Conservation (phyloP, 1,140 invertebrate genomes). For the Drosophila repletoides region DNA sequence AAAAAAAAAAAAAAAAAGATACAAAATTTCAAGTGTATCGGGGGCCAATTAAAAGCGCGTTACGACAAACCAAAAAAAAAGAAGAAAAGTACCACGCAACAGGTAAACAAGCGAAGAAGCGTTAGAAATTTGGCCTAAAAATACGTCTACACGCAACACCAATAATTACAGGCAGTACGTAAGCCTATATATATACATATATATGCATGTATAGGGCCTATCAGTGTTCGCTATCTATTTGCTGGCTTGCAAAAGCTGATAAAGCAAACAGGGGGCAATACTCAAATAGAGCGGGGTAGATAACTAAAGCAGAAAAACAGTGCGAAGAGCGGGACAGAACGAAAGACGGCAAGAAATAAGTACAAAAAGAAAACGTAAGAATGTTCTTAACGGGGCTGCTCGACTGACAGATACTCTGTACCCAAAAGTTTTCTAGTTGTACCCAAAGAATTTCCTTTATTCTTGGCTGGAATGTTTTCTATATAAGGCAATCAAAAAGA, state of each 20-base stretch:
- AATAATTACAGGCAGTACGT: conserved; percentile 5
- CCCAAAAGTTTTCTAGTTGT: too few species aligned
- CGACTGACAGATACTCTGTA: too few species aligned
- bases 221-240: conserved; percentile 54
- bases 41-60: conserved; percentile 57
- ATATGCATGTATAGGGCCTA: conserved; percentile 21
- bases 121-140: conserved; percentile 59
- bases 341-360: conserved; percentile 1
- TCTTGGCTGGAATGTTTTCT: too few species aligned
- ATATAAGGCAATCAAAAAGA: too few species aligned
- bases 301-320: conserved; percentile 22
- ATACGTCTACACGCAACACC: conserved; percentile 24
- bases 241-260: conserved; percentile 70
- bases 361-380: background rate
- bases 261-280: conserved; percentile 29
- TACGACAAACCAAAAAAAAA: conserved; percentile 40
- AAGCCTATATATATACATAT: background rate
- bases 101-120: conserved; percentile 57
- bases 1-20: too few species aligned
- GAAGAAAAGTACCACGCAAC: conserved; percentile 51
- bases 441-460: too few species aligned
- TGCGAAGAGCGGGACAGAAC: conserved; percentile 34
- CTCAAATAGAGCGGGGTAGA: background rate
- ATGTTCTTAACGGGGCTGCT: too few species aligned
- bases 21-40: conserved; percentile 3